Percentiles rank a stretch among this genome's conserved stretches.
phyloP scores from a whole-genome alignment of 2,888 invertebrate genomes.

The Doris montereyensis region DNA sequence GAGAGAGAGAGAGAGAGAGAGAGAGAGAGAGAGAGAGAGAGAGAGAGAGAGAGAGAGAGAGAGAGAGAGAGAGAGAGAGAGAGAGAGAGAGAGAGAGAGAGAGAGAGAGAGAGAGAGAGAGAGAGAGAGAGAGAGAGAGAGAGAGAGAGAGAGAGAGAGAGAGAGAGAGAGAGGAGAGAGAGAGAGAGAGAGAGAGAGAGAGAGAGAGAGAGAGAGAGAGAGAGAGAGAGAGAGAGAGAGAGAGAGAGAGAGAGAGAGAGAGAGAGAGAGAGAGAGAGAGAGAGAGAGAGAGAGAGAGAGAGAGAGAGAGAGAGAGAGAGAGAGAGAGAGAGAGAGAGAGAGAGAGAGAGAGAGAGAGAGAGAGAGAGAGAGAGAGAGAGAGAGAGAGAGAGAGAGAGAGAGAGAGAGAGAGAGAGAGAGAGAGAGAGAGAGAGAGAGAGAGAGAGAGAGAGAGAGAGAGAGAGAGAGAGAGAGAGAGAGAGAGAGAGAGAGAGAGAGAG shows the following conservation, averaged over 20 bases:
- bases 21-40: no score
- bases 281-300: neutral
- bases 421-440: neutral
- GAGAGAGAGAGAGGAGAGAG: neutral
- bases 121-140: constrained; percentile 23
- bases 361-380: no score
- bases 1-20: no score
- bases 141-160: constrained; percentile 25
- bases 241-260: neutral
- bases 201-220: neutral
- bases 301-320: no score
- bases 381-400: no score
- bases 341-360: no score
- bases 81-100: constrained; percentile 26
- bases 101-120: neutral
- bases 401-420: no score
- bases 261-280: neutral
- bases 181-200: neutral
- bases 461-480: constrained; percentile 5
- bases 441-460: constrained; percentile 1
- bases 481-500: constrained; percentile 21
- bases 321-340: no score
- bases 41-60: no score
- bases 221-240: no score
- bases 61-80: neutral